These are phyloP conservation scores for Manis pentadactyla DNA, from an alignment of 2,797 vertebrate species.

Conservation along the genomic window DNA sequence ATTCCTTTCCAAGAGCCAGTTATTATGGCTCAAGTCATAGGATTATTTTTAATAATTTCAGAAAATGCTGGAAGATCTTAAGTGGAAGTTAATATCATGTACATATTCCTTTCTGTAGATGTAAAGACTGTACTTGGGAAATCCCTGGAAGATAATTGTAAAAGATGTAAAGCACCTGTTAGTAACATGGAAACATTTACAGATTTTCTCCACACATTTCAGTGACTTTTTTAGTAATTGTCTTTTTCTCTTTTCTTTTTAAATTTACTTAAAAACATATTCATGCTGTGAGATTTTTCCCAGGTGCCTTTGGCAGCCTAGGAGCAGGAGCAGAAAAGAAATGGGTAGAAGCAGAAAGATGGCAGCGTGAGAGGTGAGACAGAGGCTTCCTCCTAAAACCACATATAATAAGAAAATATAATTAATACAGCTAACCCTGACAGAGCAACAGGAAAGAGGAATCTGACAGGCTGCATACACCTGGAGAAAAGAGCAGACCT, in stretches of 20 bases:
- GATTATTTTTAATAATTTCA: background rate
- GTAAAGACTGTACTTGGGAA: background rate
- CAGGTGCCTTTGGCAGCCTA: too few species aligned
- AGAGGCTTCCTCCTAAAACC: too few species aligned
- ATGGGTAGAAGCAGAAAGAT: too few species aligned
- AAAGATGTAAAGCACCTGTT: background rate
- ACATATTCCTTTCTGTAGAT: background rate
- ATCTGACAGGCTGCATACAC: too few species aligned
- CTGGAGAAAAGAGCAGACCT: too few species aligned
- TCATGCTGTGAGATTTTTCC: background rate
- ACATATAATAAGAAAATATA: too few species aligned
- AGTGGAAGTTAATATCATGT: background rate
- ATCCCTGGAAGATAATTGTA: background rate
- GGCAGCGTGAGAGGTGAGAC: too few species aligned
- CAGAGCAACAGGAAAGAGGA: too few species aligned
- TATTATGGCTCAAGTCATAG: background rate
- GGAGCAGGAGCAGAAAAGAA: too few species aligned
- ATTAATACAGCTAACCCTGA: too few species aligned
- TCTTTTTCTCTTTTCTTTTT: background rate
- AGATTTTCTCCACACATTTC: background rate
- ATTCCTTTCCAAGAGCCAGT: background rate
- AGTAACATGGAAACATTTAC: background rate
- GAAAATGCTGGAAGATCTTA: background rate
- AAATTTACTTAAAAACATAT: background rate
- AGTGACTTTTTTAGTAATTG: background rate